Evolutionary conservation across 2,113 vertebrate species (phyloP), one percentile per base, ranked within the genome.

Genomic region (Cynoglossus semilaevis): DNA sequence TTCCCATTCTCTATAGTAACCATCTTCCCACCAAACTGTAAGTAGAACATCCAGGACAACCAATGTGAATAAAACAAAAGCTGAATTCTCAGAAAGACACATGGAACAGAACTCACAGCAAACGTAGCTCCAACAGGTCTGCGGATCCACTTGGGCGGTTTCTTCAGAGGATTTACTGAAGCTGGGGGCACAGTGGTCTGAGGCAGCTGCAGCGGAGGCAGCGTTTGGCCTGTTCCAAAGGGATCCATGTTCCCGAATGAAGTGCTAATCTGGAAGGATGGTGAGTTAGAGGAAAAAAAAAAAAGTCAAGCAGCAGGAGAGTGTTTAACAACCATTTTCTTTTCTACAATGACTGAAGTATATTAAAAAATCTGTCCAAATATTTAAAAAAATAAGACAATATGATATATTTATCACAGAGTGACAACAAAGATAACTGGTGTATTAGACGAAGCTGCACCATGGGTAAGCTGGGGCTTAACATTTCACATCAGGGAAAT

Each of bases 221-320:
- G 85, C 0, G 91, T 79, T 42, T 97, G 95, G 13, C 95, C 97
- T 0, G 88, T 96, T 18, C 97, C 96, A 67, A 99, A 99, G 0
- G 97, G 95, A 88, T 97, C 96, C 0, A 98, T 90, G 83, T 94
- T 96, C 22, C 94, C 94, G 79, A 98, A 99, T 0, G 94, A 96
- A 0, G 88, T 94, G 9, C 92, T 94, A 34, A 99, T 93, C 97
- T 98, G 83, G 2, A 74, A 71, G 12, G 29, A 11, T 53, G 58
- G 0, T 8, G 2, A 29, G 41, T 17, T 12, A 14, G 11, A 67
- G 15, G 51, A 8, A 15, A 16, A 8, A n/a, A 43, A 43, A 7
- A 15, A 5, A 8, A 43, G 14, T 14, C 14, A 13, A 14, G 12
- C 42, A 15, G 13, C 7, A 43, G 2, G 15, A 8, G 2, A n/a